Evolutionary conservation across 2,113 vertebrate genomes (phyloP).

Genomic region (Cisticola juncidis): DNA sequence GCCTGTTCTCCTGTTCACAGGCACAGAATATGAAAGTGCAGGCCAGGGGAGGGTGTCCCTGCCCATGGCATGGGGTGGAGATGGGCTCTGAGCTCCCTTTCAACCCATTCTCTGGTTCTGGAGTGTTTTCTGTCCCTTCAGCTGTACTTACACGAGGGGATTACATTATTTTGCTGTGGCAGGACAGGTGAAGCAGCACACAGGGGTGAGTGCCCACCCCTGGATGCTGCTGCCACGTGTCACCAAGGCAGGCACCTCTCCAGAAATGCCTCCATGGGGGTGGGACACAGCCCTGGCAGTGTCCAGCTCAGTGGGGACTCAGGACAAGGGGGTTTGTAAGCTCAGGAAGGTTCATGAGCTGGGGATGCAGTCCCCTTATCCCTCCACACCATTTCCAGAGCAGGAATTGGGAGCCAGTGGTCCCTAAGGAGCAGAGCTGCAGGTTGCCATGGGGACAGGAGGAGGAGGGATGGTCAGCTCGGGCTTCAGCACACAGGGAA

Average conservation of each 20-base stretch:
- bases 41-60: neutral
- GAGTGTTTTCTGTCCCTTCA: neutral
- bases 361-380: neutral
- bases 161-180: neutral
- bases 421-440: neutral
- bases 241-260: neutral
- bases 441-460: slow-evolving; percentile 53
- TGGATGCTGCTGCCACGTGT: neutral
- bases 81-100: neutral
- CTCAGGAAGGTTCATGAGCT: neutral
- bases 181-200: neutral
- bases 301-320: neutral
- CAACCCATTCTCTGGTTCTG: neutral
- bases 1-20: neutral
- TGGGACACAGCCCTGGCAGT: neutral
- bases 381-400: neutral
- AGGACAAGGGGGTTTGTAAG: neutral
- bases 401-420: neutral
- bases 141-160: neutral
- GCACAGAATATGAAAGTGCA: neutral
- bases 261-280: neutral
- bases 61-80: neutral
- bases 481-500: neutral
- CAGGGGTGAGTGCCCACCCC: neutral
- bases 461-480: neutral